Evolutionary conservation across 2,888 invertebrate species (phyloP).

Genomic region (Diogma glabrata): DNA sequence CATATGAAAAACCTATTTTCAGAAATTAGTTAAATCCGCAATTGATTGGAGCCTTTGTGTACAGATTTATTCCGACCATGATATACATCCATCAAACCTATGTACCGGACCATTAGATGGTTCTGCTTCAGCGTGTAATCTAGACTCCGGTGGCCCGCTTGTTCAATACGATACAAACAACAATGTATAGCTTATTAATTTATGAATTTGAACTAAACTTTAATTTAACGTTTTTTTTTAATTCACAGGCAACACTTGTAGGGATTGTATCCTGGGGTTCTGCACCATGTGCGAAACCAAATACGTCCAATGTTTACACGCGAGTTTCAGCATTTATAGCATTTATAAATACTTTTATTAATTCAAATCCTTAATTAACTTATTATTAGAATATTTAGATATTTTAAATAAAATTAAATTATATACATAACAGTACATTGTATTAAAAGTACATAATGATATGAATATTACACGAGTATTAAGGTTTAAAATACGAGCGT

Average conservation of each 20-base stretch:
- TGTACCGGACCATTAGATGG: constrained; percentile 37
- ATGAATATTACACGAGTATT: too few species aligned
- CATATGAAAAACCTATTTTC: too few species aligned
- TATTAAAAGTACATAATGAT: too few species aligned
- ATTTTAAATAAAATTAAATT: too few species aligned
- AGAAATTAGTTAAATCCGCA: background rate
- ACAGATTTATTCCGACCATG: constrained; percentile 2
- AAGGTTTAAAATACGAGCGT: too few species aligned
- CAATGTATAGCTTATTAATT: too few species aligned
- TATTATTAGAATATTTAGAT: too few species aligned
- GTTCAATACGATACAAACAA: constrained; percentile 22
- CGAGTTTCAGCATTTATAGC: constrained; percentile 24
- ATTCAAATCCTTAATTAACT: too few species aligned
- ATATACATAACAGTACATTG: too few species aligned
- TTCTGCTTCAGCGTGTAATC: constrained; percentile 37
- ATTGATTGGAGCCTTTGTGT: background rate
- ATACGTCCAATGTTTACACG: constrained; percentile 36
- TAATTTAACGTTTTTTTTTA: too few species aligned
- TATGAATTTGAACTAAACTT: too few species aligned
- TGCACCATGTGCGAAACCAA: constrained; percentile 32
- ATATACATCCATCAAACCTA: constrained; percentile 30
- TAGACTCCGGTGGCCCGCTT: constrained; percentile 34
- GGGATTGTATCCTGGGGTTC: constrained; percentile 42
- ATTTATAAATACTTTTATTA: too few species aligned
- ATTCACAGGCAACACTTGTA: constrained; percentile 21